phyloP scores from a whole-genome alignment of 2,888 invertebrate species.

The Oxycera nigricornis region DNA sequence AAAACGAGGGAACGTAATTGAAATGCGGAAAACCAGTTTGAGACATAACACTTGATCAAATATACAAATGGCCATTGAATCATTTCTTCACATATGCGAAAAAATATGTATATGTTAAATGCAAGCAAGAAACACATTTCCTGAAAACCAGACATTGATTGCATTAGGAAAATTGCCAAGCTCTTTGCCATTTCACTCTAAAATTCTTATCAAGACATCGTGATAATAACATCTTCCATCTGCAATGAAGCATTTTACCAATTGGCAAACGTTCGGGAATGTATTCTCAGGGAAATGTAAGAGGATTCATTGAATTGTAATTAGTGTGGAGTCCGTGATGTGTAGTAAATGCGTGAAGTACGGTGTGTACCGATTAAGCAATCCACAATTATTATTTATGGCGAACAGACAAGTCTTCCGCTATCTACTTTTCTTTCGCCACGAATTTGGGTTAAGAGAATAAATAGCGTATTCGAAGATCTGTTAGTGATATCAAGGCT shows the following conservation, averaged over 20 bases:
- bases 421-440: not conserved
- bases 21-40: slow-evolving; percentile 9
- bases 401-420: not conserved
- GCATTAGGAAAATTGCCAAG: not conserved
- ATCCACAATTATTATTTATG: slow-evolving; percentile 1
- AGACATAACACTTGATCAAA: slow-evolving; percentile 3
- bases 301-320: not conserved
- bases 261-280: not conserved
- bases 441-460: slow-evolving; percentile 31
- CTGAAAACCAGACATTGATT: not conserved
- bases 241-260: not conserved
- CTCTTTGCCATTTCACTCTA: not conserved
- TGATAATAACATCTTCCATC: no score
- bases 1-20: not conserved
- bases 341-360: no score
- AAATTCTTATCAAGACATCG: not conserved
- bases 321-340: no score
- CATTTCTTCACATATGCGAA: not conserved
- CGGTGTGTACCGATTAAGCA: no score
- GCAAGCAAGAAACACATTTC: not conserved
- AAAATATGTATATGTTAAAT: not conserved
- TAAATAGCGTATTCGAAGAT: slow-evolving; percentile 28
- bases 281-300: not conserved
- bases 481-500: slow-evolving; percentile 21
- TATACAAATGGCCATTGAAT: not conserved